Base-by-base conservation (phyloP, 1,140 invertebrate genomes). In the Eubasilissa regina region DNA sequence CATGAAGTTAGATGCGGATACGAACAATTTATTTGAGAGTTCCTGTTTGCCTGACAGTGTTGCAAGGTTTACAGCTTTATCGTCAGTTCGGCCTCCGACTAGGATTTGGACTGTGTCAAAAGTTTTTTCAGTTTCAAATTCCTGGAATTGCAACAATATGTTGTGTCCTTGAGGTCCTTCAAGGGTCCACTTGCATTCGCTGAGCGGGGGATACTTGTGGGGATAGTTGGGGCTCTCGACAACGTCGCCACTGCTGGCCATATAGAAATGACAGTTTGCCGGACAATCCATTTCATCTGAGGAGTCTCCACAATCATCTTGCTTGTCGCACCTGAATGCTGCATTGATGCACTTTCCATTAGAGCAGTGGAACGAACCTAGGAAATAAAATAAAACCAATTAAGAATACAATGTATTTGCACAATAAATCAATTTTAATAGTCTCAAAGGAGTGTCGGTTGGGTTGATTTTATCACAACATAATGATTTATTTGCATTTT, bases 1-100 rank as follows among this genome's bases (percentile, higher is more conserved):
- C 96, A 99, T 98, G 83, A 99, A 98, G 87, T 99, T 99, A 13
- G 97, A 97, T 15, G 97, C 97, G 0, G 97, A 98, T 4, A 97
- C 95, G 87, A 95, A 98, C 4, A 95, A 92, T 85, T 94, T 94
- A 77, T 92, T 94, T 55, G 94, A 93, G 68, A 96, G 85, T 85
- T 97, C 94, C 86, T 95, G 92, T 87, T 95, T 94, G 76, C 97
- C 97, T 10, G 97, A 98, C 8, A 99, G 87, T 0, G 96, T 98
- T 0, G 95, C 96, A 79, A 99, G 88, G 81, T 95, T 97, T 3
- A 97, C 94, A 13, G 97, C 95, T 83, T 97, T 96, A 77, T 98
- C 96, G 89, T 99, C 97, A 4, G 97, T 98, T 83, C 96, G 91
- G 21, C 97, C 98, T 25, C 98, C 98, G 1, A 97, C 96, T 81